A percentile compares a stretch with the other conserved stretches of the same genome.
Evolutionary conservation across 2,797 vertebrate genomes (phyloP).

Genomic region (Eulemur mongoz): DNA sequence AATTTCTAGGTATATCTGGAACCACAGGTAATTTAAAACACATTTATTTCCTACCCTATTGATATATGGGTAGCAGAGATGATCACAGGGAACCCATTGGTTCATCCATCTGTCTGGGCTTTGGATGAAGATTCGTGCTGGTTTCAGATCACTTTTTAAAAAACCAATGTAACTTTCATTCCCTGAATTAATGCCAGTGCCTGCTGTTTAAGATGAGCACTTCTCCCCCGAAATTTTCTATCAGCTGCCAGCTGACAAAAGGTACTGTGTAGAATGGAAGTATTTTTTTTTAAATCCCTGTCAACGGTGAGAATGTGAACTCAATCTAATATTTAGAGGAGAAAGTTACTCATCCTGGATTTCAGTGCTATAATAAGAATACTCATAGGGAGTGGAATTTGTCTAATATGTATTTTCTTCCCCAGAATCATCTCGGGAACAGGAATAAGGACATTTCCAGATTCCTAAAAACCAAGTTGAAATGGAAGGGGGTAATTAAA

Average conservation of each 20-base stretch:
- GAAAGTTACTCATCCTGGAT: background rate
- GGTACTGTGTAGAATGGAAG: background rate
- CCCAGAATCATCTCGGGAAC: background rate
- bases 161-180: constrained; percentile 42
- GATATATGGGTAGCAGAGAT: background rate
- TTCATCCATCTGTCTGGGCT: background rate
- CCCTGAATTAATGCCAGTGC: constrained; percentile 19
- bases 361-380: background rate
- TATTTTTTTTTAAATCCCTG: background rate
- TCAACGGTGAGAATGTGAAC: background rate
- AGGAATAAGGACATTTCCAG: background rate
- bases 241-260: constrained; percentile 3
- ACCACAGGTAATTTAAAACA: constrained; percentile 32
- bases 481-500: background rate
- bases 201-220: constrained; percentile 21
- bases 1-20: constrained; percentile 36
- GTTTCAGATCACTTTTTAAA: constrained; percentile 18
- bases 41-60: background rate
- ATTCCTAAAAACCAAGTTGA: background rate
- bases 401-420: background rate
- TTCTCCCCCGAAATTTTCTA: constrained; percentile 1
- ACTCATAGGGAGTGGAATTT: background rate
- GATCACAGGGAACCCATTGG: background rate
- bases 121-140: background rate
- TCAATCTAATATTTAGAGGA: background rate